Evolutionary conservation across 2,113 vertebrate genomes (phyloP).

Genomic region (Corythoichthys intestinalis): DNA sequence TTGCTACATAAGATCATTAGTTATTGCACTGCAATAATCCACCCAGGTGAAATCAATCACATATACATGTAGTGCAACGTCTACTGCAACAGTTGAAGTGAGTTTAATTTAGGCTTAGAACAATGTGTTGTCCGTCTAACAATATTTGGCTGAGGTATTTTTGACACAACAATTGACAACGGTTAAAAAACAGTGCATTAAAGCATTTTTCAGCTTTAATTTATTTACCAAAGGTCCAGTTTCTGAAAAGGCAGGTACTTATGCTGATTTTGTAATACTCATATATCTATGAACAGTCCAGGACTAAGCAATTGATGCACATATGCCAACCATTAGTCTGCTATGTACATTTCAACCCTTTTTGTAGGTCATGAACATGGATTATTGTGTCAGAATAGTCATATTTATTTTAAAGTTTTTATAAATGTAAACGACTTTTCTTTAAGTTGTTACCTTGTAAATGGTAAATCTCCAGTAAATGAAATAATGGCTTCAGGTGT

Average conservation of each 20-base stretch:
- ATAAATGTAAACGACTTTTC: not conserved
- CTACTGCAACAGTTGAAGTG: not conserved
- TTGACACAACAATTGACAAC: not conserved
- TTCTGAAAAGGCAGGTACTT: not conserved
- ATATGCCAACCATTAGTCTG: not conserved
- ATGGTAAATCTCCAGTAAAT: not conserved
- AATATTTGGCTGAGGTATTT: not conserved
- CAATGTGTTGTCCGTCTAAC: not conserved
- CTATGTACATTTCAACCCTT: not conserved
- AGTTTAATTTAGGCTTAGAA: not conserved
- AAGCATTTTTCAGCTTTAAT: not conserved
- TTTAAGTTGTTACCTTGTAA: not conserved
- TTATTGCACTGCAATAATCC: not conserved
- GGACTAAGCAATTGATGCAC: not conserved
- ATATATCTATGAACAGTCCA: not conserved
- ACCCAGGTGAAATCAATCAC: not conserved
- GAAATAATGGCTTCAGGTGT: not conserved
- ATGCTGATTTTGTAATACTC: not conserved
- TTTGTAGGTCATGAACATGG: not conserved
- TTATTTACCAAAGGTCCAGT: too few species aligned
- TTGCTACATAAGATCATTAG: too few species aligned
- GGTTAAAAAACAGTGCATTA: not conserved
- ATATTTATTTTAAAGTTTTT: not conserved
- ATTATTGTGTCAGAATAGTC: not conserved
- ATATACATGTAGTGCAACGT: not conserved